Evolutionary conservation across 64 coral and sea anemone genomes (phyloP).

Genomic region (Acropora yongei): DNA sequence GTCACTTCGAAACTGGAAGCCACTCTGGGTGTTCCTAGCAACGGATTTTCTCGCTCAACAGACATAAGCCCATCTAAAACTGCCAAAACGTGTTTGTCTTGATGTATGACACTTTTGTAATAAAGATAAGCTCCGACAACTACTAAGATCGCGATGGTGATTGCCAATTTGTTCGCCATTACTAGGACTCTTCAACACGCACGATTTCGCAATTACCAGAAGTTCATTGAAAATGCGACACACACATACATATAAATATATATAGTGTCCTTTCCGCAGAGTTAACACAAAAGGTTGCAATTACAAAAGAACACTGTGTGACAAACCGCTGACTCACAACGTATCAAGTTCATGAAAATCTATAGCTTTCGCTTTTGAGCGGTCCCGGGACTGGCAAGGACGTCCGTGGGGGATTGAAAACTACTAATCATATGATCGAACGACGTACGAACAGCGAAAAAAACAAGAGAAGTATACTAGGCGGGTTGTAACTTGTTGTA

Average conservation of each 20-base stretch:
- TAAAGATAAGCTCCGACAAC: slow-evolving; percentile 29
- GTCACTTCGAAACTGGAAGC: slow-evolving; percentile 75
- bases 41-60: slow-evolving; percentile 30
- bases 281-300: too few relatives aligned
- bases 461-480: too few relatives aligned
- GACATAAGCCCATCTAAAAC: slow-evolving; percentile 18
- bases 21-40: slow-evolving; percentile 25
- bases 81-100: not conserved
- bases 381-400: not conserved
- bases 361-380: too few relatives aligned
- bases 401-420: not conserved
- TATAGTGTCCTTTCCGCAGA: too few relatives aligned
- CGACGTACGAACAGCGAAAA: too few relatives aligned
- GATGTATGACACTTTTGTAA: not conserved
- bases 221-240: not conserved
- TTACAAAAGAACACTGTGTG: too few relatives aligned
- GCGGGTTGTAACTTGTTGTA: too few relatives aligned
- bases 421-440: not conserved
- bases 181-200: not conserved
- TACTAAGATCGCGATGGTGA: not conserved
- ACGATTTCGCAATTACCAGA: not conserved
- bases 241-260: not conserved
- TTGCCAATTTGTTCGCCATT: slow-evolving; percentile 22
- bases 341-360: too few relatives aligned
- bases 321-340: too few relatives aligned